phyloP scores from a whole-genome alignment of 2,797 vertebrate species.

The Propithecus deckenii region DNA sequence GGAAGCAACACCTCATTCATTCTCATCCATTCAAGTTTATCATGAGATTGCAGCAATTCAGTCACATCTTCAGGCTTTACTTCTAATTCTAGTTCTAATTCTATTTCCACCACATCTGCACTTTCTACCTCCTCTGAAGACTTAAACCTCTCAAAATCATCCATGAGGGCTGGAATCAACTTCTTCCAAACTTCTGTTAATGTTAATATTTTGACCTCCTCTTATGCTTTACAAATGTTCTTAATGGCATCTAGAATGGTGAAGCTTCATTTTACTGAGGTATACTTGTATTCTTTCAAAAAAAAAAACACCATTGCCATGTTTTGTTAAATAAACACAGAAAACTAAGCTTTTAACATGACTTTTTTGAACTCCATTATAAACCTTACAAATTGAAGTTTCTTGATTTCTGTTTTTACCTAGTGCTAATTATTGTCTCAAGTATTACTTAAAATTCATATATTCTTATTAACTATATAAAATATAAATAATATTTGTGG shows the following conservation, averaged over 20 bases:
- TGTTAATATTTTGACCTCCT: background rate
- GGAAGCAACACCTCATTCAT: background rate
- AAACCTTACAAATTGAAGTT: background rate
- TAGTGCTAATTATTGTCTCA: background rate
- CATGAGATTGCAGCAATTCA: background rate
- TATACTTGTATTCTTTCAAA: background rate
- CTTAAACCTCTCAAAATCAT: background rate
- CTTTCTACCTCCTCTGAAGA: background rate
- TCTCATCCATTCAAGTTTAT: background rate
- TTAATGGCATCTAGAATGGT: background rate
- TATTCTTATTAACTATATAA: background rate
- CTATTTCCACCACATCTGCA: background rate
- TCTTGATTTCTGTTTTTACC: background rate
- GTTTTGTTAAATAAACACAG: conserved; percentile 17
- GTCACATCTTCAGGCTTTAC: background rate
- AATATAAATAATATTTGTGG: background rate
- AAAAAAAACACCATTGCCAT: background rate
- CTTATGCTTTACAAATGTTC: background rate
- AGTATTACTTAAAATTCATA: background rate
- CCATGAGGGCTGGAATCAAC: background rate
- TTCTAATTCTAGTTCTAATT: background rate
- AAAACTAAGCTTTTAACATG: background rate
- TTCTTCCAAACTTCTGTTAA: background rate
- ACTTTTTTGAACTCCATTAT: background rate
- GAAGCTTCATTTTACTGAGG: background rate